Conservation (phyloP, 2,888 invertebrate species). For the Stratiomys singularior region DNA sequence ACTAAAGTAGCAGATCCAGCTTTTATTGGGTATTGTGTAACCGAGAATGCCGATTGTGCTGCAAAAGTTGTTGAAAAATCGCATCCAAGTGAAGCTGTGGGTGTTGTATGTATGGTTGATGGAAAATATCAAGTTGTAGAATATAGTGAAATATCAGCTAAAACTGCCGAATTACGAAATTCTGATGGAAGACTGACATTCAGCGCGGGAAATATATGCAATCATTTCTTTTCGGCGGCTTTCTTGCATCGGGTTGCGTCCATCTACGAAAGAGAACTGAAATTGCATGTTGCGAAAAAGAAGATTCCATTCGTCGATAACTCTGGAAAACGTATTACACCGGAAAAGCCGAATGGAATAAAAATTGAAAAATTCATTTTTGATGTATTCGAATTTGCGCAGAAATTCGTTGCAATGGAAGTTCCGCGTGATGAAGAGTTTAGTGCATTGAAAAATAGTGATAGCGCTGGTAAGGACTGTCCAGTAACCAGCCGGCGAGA, state of each 20-base stretch:
- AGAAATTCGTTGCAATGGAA: constrained; percentile 93
- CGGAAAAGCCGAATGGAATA: constrained; percentile 90
- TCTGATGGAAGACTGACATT: constrained; percentile 85
- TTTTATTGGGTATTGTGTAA: constrained; percentile 93
- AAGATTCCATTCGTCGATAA: constrained; percentile 90
- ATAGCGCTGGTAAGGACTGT: constrained; percentile 88
- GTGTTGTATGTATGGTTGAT: constrained; percentile 94
- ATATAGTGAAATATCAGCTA: constrained; percentile 93
- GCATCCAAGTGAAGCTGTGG: constrained; percentile 91
- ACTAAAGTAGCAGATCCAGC: constrained; percentile 98
- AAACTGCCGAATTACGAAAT: constrained; percentile 84
- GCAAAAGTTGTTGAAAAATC: constrained; percentile 96
- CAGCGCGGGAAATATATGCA: constrained; percentile 97
- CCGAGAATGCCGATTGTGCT: constrained; percentile 91
- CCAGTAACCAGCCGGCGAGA: constrained; percentile 87
- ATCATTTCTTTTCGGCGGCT: constrained; percentile 92
- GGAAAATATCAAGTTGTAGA: constrained; percentile 93
- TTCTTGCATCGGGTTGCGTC: constrained; percentile 82
- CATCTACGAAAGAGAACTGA: constrained; percentile 78
- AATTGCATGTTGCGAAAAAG: constrained; percentile 95
- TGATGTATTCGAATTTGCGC: constrained; percentile 95
- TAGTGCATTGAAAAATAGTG: constrained; percentile 95
- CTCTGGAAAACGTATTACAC: constrained; percentile 76
- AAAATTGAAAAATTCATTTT: constrained; percentile 99
- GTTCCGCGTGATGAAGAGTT: constrained; percentile 93